Evolutionary conservation across 2,888 invertebrate species (phyloP).

Genomic region (Hetaerina titia): DNA sequence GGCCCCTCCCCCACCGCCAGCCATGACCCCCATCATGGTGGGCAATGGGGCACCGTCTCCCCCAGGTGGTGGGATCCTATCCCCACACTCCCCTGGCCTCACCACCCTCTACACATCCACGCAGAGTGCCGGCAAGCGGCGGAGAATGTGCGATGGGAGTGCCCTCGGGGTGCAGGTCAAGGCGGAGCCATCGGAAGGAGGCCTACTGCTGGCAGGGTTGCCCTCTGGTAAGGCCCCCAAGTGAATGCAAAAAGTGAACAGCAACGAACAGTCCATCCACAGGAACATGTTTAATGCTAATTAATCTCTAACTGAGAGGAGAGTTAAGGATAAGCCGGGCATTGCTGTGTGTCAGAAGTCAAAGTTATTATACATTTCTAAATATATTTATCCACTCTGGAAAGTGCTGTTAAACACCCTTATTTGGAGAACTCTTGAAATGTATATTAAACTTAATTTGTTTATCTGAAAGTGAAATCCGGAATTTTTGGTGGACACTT

Average conservation of each 20-base stretch:
- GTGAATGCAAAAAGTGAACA: not conserved
- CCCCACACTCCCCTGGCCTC: slow-evolving; percentile 74
- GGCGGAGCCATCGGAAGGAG: slow-evolving; percentile 40
- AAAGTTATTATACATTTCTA: not conserved
- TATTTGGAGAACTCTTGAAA: not conserved
- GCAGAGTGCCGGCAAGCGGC: slow-evolving; percentile 82
- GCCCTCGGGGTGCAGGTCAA: slow-evolving; percentile 43
- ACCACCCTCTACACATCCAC: slow-evolving; percentile 74
- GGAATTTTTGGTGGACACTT: too few relatives aligned
- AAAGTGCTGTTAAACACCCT: not conserved
- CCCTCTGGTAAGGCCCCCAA: not conserved
- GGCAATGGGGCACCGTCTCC: slow-evolving; percentile 66
- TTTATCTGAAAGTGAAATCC: too few relatives aligned
- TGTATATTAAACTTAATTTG: not conserved
- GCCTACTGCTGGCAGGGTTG: slow-evolving; percentile 46
- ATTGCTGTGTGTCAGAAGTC: too few relatives aligned
- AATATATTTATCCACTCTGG: not conserved
- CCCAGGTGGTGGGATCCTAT: slow-evolving; percentile 52
- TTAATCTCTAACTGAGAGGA: too few relatives aligned
- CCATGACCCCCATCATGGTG: slow-evolving; percentile 44
- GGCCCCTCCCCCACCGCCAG: slow-evolving; percentile 61
- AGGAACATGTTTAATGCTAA: too few relatives aligned
- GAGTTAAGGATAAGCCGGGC: too few relatives aligned
- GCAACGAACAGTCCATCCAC: too few relatives aligned
- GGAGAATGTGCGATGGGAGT: slow-evolving; percentile 82